Evolutionary conservation across 2,888 invertebrate genomes (phyloP), one percentile per base, ranked within the genome.

Genomic region (Agriotes lineatus): DNA sequence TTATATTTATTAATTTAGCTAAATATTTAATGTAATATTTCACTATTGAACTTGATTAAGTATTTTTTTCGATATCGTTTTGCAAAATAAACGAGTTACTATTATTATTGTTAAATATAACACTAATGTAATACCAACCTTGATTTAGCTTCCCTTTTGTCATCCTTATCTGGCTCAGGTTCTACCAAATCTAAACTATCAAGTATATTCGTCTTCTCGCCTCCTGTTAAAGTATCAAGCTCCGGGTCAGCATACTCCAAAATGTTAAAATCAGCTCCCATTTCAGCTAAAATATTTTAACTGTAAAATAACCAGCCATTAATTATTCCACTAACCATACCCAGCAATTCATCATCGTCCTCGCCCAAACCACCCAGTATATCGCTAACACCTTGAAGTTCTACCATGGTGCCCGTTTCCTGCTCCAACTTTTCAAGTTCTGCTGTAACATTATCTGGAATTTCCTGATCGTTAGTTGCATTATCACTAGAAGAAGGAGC

Each of bases 241-340:
- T 96, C 96, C 0, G 97, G 96, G 87, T 97, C 97, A 0, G 96
- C 97, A 83, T 97, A 97, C 83, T 96, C 96, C 72, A 97, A 85
- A 78, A 97, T 96, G 83, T 97, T 97, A 85, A 97, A 97, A 86
- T 96, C 96, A 70, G 94, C 93, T 3, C 96, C 96, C 88, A 96
- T 94, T 85, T 95, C 95, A n/a, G 93, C 94, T 78, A 87, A 18
- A 58, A 62, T 20, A 42, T 39, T n/a, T n/a, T n/a, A n/a, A n/a
- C n/a, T n/a, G n/a, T n/a, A n/a, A n/a, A n/a, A n/a, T n/a, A n/a
- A n/a, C 19, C 12, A 16, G 18, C n/a, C 30, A 30, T 52, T n/a
- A 52, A 35, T 42, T 50, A 6, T 16, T 75, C 65, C 78, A 14
- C 2, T 16, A 2, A 2, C 12, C n/a, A 20, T 80, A 87, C 88